Conservation (phyloP, 2,113 vertebrate genomes). For the Eudorcas thomsonii region DNA sequence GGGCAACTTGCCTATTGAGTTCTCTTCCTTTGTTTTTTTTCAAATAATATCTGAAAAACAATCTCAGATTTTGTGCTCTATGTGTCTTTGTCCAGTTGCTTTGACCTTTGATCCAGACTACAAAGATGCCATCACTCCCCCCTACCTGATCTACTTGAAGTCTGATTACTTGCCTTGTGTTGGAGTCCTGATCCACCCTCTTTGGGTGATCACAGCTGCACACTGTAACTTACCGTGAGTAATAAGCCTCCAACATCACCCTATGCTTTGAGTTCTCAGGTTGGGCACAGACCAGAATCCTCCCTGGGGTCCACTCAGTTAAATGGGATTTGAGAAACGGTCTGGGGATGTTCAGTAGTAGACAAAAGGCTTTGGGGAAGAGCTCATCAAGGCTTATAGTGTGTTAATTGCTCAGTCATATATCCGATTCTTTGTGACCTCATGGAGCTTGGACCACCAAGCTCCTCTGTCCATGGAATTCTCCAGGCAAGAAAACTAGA, state of each 20-base stretch:
- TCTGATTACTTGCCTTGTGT: slow-evolving; percentile 68
- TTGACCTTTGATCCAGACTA: slow-evolving; percentile 2
- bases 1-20: background rate
- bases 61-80: background rate
- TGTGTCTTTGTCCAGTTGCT: slow-evolving; percentile 12
- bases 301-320: background rate
- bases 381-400: background rate
- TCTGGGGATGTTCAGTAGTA: too few relatives aligned
- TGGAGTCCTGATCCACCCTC: slow-evolving; percentile 56
- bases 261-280: background rate
- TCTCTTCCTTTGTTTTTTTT: background rate
- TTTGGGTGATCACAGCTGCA: slow-evolving; percentile 69
- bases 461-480: background rate
- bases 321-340: too few relatives aligned
- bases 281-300: background rate
- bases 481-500: background rate
- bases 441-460: background rate
- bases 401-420: background rate
- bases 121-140: background rate
- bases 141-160: slow-evolving; percentile 61
- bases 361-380: background rate
- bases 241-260: background rate
- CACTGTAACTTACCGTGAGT: slow-evolving; percentile 72
- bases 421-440: background rate
- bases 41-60: background rate